Conservation (phyloP, 1,140 invertebrate genomes). For the Phortica variegata region DNA sequence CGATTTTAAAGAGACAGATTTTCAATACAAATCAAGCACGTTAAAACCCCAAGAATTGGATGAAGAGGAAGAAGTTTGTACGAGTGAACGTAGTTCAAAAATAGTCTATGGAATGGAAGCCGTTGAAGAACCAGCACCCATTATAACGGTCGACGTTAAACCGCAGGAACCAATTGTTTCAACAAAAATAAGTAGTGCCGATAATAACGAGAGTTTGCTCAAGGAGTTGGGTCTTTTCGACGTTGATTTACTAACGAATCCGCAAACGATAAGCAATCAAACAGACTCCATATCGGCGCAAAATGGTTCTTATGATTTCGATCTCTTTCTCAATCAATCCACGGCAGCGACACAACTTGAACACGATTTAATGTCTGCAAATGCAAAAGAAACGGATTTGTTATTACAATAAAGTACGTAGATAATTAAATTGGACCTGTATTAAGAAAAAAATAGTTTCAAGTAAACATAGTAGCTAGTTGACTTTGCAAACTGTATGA, state of each 20-base stretch:
- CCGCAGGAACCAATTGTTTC: background rate
- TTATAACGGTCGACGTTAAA: slow-evolving; percentile 31
- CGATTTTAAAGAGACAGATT: slow-evolving; percentile 87
- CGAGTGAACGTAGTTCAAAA: slow-evolving; percentile 17
- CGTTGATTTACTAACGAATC: slow-evolving; percentile 42
- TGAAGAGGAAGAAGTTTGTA: slow-evolving; percentile 59
- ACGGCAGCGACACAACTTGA: slow-evolving; percentile 33
- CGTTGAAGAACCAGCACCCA: slow-evolving; percentile 39
- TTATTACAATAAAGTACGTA: slow-evolving; percentile 34
- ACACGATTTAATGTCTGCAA: slow-evolving; percentile 44
- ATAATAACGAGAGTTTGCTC: slow-evolving; percentile 37
- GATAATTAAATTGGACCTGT: too few species aligned
- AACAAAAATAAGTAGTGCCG: slow-evolving; percentile 4
- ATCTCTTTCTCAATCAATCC: slow-evolving; percentile 46
- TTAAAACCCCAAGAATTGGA: slow-evolving; percentile 59
- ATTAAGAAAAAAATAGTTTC: too few species aligned
- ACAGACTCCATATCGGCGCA: slow-evolving; percentile 40
- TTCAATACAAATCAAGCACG: slow-evolving; percentile 77
- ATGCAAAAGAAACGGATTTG: slow-evolving; percentile 46
- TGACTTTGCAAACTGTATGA: too few species aligned
- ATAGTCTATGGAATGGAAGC: slow-evolving; percentile 44
- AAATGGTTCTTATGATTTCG: slow-evolving; percentile 47
- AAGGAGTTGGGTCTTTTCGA: slow-evolving; percentile 48
- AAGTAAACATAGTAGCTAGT: too few species aligned
- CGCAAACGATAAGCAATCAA: slow-evolving; percentile 47